Percentiles rank a stretch among this genome's conserved stretches.
Conservation (phyloP, 2,888 invertebrate genomes). For the Hemistola chrysoprasaria region DNA sequence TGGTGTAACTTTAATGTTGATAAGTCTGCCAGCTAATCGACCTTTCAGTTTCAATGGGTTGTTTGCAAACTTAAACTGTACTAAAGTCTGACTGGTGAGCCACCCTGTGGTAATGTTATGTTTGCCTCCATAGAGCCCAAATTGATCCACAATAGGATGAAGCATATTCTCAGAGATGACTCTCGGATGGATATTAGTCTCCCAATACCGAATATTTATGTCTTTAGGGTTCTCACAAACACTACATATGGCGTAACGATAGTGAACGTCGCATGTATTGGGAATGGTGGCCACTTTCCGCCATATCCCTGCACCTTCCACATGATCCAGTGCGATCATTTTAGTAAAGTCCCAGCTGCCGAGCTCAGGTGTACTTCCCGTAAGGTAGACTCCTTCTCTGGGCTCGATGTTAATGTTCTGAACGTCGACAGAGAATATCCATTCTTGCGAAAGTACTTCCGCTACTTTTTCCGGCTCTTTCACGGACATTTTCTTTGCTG, state of each 20-base stretch:
- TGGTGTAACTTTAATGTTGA: constrained; percentile 89
- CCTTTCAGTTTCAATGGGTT: constrained; percentile 90
- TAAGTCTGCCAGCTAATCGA: constrained; percentile 84
- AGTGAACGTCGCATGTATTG: constrained; percentile 84
- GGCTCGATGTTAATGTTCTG: constrained; percentile 77
- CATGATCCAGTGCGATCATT: constrained; percentile 79
- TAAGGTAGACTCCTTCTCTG: constrained; percentile 86
- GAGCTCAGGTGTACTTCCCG: constrained; percentile 85
- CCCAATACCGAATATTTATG: constrained; percentile 89
- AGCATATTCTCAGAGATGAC: constrained; percentile 71
- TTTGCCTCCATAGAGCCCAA: constrained; percentile 84
- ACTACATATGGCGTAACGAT: constrained; percentile 89
- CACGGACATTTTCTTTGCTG: constrained; percentile 55
- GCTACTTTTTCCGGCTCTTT: constrained; percentile 38
- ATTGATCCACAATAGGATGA: constrained; percentile 81
- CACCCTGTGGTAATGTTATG: constrained; percentile 89
- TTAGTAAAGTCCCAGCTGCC: constrained; percentile 87
- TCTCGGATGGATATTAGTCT: constrained; percentile 88
- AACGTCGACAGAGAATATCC: constrained; percentile 74
- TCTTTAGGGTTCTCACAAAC: constrained; percentile 82
- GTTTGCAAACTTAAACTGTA: constrained; percentile 92
- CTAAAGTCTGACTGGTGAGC: constrained; percentile 90
- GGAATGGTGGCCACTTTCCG: constrained; percentile 85
- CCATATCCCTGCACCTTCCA: constrained; percentile 81
- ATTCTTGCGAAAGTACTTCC: constrained; percentile 54